Conservation (phyloP, 2,113 vertebrate species). For the Eurystomus gularis region DNA sequence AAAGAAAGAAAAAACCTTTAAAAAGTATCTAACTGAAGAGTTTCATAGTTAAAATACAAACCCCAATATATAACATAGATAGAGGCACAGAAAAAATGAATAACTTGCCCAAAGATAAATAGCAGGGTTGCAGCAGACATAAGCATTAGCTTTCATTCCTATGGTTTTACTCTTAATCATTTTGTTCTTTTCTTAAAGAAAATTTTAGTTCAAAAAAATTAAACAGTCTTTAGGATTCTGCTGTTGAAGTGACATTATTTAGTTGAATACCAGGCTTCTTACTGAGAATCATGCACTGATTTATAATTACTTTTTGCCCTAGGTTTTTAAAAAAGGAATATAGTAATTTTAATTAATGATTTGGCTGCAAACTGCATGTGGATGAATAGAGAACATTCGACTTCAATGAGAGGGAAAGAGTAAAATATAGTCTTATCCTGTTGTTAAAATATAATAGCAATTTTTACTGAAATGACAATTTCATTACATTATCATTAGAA, state of each 20-base stretch:
- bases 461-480: conserved; percentile 15
- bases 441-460: neutral
- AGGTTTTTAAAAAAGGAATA: neutral
- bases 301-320: conserved; percentile 11
- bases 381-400: neutral
- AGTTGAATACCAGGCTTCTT: neutral
- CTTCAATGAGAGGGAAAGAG: neutral
- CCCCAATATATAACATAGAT: neutral
- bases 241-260: neutral
- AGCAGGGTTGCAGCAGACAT: neutral
- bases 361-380: neutral
- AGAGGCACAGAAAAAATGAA: neutral
- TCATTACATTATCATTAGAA: neutral
- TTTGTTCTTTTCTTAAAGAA: neutral
- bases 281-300: neutral
- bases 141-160: neutral
- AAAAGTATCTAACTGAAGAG: neutral
- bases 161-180: neutral
- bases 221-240: neutral
- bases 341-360: conserved; percentile 45
- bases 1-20: neutral
- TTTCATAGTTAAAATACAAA: neutral
- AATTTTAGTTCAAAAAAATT: neutral
- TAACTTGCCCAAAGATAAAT: neutral
- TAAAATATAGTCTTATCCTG: neutral